These are phyloP conservation scores for Anolis sagrei DNA, from an alignment of 2,113 vertebrate species.

Conservation along the genomic window DNA sequence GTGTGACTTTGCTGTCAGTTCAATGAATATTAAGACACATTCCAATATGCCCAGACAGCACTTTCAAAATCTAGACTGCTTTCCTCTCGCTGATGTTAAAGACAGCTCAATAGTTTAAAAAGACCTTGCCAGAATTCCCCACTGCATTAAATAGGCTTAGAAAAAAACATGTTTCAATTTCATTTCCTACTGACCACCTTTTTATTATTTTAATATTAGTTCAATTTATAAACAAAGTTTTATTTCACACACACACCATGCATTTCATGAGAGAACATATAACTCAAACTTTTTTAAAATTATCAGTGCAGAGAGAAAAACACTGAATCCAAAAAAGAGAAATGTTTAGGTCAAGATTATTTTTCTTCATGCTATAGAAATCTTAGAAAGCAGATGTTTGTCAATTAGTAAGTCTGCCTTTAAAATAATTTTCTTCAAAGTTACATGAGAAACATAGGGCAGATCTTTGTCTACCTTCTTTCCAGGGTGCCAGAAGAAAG, in stretches of 20 bases:
- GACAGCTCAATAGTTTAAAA: accelerated
- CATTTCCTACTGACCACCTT: background rate
- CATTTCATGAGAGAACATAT: background rate
- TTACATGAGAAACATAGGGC: slow-evolving; percentile 18
- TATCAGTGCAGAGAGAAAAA: slow-evolving; percentile 8
- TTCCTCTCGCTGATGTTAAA: background rate
- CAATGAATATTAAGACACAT: background rate
- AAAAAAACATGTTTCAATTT: slow-evolving; percentile 13
- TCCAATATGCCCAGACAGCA: background rate
- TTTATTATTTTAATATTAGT: background rate
- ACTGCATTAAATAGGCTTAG: background rate
- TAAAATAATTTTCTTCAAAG: background rate
- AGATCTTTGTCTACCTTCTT: background rate
- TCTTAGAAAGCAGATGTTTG: background rate
- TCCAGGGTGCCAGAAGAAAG: no score
- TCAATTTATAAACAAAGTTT: accelerated
- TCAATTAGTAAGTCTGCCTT: background rate
- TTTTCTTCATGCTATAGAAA: background rate
- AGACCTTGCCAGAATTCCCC: background rate
- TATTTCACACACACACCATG: background rate
- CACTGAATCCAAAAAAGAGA: background rate
- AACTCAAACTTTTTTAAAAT: background rate
- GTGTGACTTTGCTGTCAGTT: background rate
- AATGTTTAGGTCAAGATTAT: background rate
- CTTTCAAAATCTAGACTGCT: background rate